Evolutionary conservation across 2,797 vertebrate species (phyloP).

Genomic region (Chelon labrosus): DNA sequence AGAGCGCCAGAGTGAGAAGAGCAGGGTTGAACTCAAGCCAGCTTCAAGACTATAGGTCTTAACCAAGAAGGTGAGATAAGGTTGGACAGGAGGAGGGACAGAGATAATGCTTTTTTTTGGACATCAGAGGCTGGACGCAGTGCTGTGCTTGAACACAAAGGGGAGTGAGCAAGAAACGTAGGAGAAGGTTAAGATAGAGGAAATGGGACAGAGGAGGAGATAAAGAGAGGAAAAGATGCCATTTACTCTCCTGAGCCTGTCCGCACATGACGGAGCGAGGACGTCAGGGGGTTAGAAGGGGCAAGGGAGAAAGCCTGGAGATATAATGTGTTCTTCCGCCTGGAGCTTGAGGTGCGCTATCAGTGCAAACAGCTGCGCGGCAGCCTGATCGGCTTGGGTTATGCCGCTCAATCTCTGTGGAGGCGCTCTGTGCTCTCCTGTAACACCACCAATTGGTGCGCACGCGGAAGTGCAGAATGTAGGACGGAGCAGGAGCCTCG

Average conservation of each 20-base stretch:
- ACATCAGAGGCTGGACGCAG: conserved; percentile 32
- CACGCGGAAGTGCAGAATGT: conserved; percentile 43
- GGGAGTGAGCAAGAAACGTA: conserved; percentile 2
- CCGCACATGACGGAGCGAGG: conserved; percentile 42
- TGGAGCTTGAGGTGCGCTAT: conserved; percentile 70
- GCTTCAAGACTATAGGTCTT: conserved; percentile 22
- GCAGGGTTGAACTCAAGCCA: conserved; percentile 6
- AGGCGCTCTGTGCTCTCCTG: conserved; percentile 44
- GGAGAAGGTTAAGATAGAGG: conserved; percentile 48
- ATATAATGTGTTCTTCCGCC: conserved; percentile 64
- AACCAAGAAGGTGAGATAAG: conserved; percentile 44
- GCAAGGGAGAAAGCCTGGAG: conserved; percentile 38
- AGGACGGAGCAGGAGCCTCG: neutral
- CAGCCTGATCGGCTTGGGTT: conserved; percentile 69
- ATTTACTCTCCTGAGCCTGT: conserved; percentile 57
- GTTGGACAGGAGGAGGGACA: conserved; percentile 31
- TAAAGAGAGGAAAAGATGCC: conserved; percentile 54
- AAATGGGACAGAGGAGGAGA: conserved; percentile 37
- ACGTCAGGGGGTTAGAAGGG: neutral
- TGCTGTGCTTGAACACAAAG: conserved; percentile 21
- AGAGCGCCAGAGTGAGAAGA: conserved; percentile 5
- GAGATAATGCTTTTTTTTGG: conserved; percentile 48
- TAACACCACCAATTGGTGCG: conserved; percentile 52
- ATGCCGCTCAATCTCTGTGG: conserved; percentile 50
- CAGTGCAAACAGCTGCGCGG: conserved; percentile 64